Evolutionary conservation across 2,113 vertebrate species (phyloP).

Genomic region (Blennius ocellaris): DNA sequence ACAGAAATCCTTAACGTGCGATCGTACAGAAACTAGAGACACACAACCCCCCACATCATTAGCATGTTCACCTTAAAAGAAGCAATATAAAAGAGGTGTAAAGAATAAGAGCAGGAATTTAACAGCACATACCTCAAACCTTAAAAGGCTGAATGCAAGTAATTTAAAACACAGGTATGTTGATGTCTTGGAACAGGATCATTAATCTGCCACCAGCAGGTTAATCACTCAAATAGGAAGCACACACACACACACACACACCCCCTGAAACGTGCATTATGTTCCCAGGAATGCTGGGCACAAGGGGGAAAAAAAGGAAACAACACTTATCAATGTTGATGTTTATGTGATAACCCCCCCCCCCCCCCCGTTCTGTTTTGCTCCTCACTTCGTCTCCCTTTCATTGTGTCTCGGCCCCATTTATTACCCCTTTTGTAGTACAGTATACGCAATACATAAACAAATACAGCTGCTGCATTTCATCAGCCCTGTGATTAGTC

Average conservation of each 20-base stretch:
- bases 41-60: conserved; percentile 19
- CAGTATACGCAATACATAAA: conserved; percentile 64
- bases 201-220: conserved; percentile 47
- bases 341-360: too few relatives aligned
- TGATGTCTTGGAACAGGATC: conserved; percentile 32
- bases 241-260: conserved; percentile 2
- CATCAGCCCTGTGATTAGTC: conserved; percentile 61
- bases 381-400: conserved; percentile 34
- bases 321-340: conserved; percentile 52
- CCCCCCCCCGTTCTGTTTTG: conserved; percentile 15
- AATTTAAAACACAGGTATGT: conserved; percentile 63
- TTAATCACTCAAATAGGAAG: conserved; percentile 40
- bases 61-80: conserved; percentile 15
- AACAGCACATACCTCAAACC: conserved; percentile 53
- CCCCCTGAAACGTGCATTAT: conserved; percentile 11
- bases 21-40: conserved; percentile 19
- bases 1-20: conserved; percentile 40
- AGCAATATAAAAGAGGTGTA: background rate
- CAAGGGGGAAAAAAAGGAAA: conserved; percentile 41
- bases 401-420: conserved; percentile 49
- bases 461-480: conserved; percentile 74
- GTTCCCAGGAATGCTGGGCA: conserved; percentile 30
- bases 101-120: conserved; percentile 28
- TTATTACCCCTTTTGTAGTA: conserved; percentile 60
- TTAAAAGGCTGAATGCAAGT: conserved; percentile 44